phyloP scores from a whole-genome alignment of 2,888 invertebrate genomes.

The Pyrocoelia pectoralis region DNA sequence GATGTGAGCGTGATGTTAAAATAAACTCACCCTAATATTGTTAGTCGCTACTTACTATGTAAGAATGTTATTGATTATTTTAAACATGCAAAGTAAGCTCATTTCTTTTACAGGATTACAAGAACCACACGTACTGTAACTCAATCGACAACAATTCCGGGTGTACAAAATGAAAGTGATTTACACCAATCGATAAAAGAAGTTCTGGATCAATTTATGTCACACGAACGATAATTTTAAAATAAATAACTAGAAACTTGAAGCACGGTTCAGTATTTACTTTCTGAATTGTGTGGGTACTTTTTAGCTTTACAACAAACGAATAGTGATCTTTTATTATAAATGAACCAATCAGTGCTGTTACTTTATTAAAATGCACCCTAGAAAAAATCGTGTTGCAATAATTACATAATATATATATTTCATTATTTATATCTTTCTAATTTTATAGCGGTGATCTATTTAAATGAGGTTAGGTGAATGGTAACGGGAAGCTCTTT shows the following conservation, averaged over 20 bases:
- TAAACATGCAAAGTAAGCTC: not conserved
- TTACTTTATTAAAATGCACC: conserved; percentile 19
- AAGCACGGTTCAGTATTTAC: not conserved
- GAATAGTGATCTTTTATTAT: conserved; percentile 4
- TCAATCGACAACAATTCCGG: conserved; percentile 53
- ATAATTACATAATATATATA: no score
- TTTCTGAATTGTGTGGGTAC: not conserved
- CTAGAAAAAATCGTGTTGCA: conserved; percentile 8
- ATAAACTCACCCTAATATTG: no score
- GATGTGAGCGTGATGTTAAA: no score
- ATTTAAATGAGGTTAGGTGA: conserved; percentile 5
- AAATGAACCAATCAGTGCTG: not conserved
- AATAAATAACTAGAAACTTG: conserved; percentile 32
- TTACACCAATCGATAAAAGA: conserved; percentile 64
- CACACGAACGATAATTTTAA: conserved; percentile 61
- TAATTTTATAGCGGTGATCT: conserved; percentile 21
- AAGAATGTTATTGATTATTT: not conserved
- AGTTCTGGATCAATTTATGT: conserved; percentile 64
- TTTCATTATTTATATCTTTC: conserved; percentile 19
- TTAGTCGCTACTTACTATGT: not conserved
- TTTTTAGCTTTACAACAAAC: conserved; percentile 4
- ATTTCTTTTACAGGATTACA: conserved; percentile 59
- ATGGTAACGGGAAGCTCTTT: not conserved
- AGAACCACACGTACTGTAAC: conserved; percentile 62
- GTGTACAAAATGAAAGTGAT: conserved; percentile 51